A percentile compares a stretch with the other conserved stretches of the same genome.
These are phyloP conservation scores for Xestia c-nigrum DNA, from an alignment of 2,888 invertebrate genomes.

Conservation along the genomic window DNA sequence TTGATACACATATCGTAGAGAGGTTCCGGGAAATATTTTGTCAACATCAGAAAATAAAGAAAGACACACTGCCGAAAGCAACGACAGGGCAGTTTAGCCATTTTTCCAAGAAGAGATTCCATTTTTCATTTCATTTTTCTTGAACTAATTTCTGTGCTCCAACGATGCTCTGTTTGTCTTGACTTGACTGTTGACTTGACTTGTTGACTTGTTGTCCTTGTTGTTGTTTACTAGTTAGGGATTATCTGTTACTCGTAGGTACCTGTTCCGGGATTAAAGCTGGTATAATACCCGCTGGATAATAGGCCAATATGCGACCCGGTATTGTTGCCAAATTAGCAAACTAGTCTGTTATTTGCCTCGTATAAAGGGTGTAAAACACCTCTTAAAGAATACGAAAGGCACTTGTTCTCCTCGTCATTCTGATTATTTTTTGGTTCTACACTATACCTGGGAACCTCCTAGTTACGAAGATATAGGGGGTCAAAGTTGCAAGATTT, in stretches of 20 bases:
- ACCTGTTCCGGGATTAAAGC: slow-evolving; percentile 16
- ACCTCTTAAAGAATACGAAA: no score
- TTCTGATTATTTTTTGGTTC: no score
- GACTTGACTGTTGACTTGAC: no score
- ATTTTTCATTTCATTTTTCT: neutral
- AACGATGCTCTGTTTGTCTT: neutral
- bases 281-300: neutral
- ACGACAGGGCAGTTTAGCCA: neutral
- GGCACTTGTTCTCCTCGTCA: no score
- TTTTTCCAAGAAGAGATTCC: neutral
- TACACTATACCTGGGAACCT: no score
- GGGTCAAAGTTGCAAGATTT: no score
- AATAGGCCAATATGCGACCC: neutral
- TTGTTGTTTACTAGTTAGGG: slow-evolving; percentile 8
- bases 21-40: neutral
- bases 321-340: neutral
- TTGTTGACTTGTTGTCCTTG: neutral
- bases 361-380: no score
- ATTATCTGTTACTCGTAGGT: neutral
- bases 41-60: neutral
- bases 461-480: no score
- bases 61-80: neutral
- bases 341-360: neutral
- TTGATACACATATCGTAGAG: neutral
- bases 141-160: neutral